Percentiles rank a stretch among this genome's conserved stretches.
These are phyloP conservation scores for Platyrinchus mystaceus DNA, from an alignment of 2,797 vertebrate species.

Conservation along the genomic window DNA sequence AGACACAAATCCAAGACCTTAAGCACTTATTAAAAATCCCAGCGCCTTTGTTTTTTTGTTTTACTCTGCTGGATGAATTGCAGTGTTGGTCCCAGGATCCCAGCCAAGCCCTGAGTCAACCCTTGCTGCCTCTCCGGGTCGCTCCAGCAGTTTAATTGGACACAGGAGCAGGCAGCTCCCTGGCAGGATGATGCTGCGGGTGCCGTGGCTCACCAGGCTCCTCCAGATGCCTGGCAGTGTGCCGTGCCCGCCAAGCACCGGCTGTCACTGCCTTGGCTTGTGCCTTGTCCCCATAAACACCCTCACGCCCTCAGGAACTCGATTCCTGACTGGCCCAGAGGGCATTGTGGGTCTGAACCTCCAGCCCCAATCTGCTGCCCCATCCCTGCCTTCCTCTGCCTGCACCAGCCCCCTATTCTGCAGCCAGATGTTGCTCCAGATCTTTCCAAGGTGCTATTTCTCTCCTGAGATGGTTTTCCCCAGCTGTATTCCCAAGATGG, in stretches of 20 bases:
- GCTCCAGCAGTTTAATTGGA: slow-evolving; percentile 10
- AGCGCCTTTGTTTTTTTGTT: slow-evolving; percentile 19
- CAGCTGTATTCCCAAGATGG: neutral
- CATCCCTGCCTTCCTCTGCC: neutral
- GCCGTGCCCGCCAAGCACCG: neutral
- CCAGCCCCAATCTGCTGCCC: neutral
- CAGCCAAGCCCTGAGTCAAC: slow-evolving; percentile 43
- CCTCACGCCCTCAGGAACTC: neutral
- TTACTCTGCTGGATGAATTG: neutral
- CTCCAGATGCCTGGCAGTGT: neutral
- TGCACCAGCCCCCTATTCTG: neutral
- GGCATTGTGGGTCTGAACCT: accelerated
- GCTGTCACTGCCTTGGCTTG: neutral
- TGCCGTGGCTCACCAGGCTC: neutral
- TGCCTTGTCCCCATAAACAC: neutral
- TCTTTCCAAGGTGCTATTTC: neutral
- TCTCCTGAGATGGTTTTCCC: neutral
- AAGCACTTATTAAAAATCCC: slow-evolving; percentile 40
- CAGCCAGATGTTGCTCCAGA: neutral
- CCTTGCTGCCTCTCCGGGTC: neutral
- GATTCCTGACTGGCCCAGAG: neutral
- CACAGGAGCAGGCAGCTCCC: neutral
- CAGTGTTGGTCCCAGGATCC: neutral
- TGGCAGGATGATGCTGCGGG: neutral
- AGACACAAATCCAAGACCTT: slow-evolving; percentile 41